Percentiles rank a stretch among this genome's conserved stretches.
phyloP scores from a whole-genome alignment of 2,888 invertebrate genomes.

The Lasioglossum morio region DNA sequence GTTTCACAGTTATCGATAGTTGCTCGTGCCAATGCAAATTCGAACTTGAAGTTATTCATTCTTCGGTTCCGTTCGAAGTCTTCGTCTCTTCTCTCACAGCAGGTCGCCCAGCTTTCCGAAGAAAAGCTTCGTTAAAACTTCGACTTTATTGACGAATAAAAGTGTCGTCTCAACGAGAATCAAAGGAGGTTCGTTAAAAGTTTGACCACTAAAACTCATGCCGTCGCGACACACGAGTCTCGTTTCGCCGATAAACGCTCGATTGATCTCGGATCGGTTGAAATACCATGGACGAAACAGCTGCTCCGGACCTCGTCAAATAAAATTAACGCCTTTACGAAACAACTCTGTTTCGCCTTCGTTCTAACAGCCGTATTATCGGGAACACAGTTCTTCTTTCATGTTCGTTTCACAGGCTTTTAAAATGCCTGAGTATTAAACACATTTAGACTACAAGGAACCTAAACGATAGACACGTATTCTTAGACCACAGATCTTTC shows the following conservation, averaged over 20 bases:
- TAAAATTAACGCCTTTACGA: not conserved
- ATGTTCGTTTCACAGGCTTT: not conserved
- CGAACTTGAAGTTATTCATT: not conserved
- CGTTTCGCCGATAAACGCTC: not conserved
- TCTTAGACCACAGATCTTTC: not conserved
- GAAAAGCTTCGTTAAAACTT: not conserved
- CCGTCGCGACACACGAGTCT: not conserved
- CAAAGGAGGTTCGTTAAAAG: constrained; percentile 2
- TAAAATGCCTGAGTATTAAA: not conserved
- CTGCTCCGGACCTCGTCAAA: not conserved
- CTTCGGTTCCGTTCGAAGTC: not conserved
- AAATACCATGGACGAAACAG: not conserved
- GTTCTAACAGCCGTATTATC: not conserved
- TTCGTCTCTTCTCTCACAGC: not conserved
- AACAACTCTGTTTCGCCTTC: not conserved
- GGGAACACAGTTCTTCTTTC: not conserved
- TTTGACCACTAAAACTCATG: not conserved
- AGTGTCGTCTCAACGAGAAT: not conserved
- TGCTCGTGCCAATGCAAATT: no score
- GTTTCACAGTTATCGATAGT: no score
- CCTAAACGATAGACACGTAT: not conserved
- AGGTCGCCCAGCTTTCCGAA: not conserved
- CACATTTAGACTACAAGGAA: not conserved
- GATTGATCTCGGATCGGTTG: not conserved
- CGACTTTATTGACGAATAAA: not conserved